Conservation (phyloP, 1,140 invertebrate genomes). For the Diorhabda elongata region DNA sequence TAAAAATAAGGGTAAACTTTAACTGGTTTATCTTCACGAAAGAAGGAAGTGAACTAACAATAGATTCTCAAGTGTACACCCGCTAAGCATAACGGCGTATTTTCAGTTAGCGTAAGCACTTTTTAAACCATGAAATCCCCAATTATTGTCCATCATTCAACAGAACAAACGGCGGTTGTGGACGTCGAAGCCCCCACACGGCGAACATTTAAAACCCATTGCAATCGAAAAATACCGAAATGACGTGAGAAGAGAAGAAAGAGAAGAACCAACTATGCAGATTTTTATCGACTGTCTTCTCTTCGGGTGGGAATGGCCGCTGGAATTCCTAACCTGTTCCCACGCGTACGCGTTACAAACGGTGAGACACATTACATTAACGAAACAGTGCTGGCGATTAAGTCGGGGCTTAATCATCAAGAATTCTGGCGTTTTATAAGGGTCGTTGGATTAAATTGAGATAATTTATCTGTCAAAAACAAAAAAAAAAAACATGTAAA, state of each 20-base stretch:
- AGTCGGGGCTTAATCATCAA: no score
- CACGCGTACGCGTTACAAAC: constrained; percentile 7
- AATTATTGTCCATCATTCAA: neutral
- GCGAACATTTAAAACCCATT: neutral
- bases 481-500: no score
- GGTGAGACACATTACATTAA: neutral
- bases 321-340: constrained; percentile 15
- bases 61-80: no score
- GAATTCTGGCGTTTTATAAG: no score
- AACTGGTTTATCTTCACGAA: no score
- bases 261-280: constrained; percentile 11
- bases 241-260: constrained; percentile 3
- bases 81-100: neutral
- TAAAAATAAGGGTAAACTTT: no score
- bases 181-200: neutral
- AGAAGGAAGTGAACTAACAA: no score
- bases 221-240: constrained; percentile 2
- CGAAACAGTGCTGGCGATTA: no score
- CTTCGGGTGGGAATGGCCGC: constrained; percentile 13
- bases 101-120: neutral
- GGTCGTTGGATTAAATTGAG: no score
- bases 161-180: neutral
- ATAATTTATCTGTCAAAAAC: no score
- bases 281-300: constrained; percentile 5
- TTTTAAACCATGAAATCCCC: neutral